Base-by-base conservation (phyloP, 2,113 vertebrate genomes). In the Equus quagga region DNA sequence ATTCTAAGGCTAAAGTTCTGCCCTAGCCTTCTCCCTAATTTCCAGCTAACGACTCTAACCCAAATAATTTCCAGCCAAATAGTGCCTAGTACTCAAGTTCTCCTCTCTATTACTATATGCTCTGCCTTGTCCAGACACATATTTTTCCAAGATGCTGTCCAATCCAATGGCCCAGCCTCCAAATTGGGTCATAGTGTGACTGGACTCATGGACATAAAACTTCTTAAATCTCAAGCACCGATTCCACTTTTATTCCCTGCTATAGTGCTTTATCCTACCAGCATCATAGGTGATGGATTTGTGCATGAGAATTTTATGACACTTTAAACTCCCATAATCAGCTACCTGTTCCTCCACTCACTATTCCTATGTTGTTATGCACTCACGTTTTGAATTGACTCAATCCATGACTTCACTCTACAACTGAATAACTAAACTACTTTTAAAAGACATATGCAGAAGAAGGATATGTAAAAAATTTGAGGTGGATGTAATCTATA, bases 381-480 rank as follows among this genome's bases (percentile, higher is more conserved):
- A 4, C 70, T 51, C 12, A 15, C 78, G 6, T 72, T 84, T 88
- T 81, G 14, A 88, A 85, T 64, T 15, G 23, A 84, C 36, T 67
- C 8, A 88, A 46, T n/a, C 18, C 41, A 54, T 70, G 15, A 64
- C 56, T 94, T 91, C 36, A 93, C 33, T 80, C 8, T 78, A 80
- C 19, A 90, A 36, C 2, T n/a, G 5, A 94, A 83, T 41, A 67
- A 49, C 5, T 73, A 72, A 86, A 49, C 31, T 70, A n/a, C 17
- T 86, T 96, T 85, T 33, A 70, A 95, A 78, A 87, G 44, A 51
- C 19, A 58, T 11, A 21, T 44, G 17, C 19, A n/a, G 83, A 67
- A 80, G 11, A 87, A 21, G 6, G 41, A 41, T 86, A 92, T 13
- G 5, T 83, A 72, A 69, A 2, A 97, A 95, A 88, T 92, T 93